Base-by-base conservation (phyloP, 2,797 vertebrate species). In the Poeciliopsis presidionis region DNA sequence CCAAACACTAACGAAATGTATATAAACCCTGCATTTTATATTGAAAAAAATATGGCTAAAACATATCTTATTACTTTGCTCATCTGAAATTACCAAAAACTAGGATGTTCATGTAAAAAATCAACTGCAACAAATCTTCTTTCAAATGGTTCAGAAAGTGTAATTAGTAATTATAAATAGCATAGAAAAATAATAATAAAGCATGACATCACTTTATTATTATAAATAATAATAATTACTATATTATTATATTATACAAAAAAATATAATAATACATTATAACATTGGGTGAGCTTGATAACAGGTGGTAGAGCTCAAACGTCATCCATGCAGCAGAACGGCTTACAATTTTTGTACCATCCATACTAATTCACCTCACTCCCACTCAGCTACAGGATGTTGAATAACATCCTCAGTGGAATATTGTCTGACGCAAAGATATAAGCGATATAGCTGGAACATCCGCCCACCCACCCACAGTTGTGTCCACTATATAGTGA, bases 301-400 rank as follows among this genome's bases (percentile, higher is more conserved):
- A 75, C 77, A 81, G 77, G 41, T 53, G 39, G 30, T 43, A 0
- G 39, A 76, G 53, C 30, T 69, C n/a, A 55, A 74, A 71, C 51
- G 43, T 77, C 45, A 70, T 45, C 43, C 67, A 73, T 61, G 12
- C 25, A 72, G 51, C 25, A 72, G 30, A 20, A 39, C 41, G 28
- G 28, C 30, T 65, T 72, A 45, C 36, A 72, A 1, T 63, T 75
- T 72, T 72, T 71, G 30, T 46, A 33, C 14, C 39, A 8, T 67
- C 39, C 47, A 67, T 69, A 63, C 20, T 43, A 49, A 36, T 74
- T 69, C 28, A 69, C 72, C 28, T 55, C 51, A 63, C 69, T 45
- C 71, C 57, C 18, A n/a, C 70, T 72, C 74, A n/a, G 36, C 45
- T 36, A 57, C 55, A 57, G 55, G 13, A 51, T 30, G 41, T 46